Conservation (phyloP, 2,888 invertebrate species). For the Stegana nigrithorax region DNA sequence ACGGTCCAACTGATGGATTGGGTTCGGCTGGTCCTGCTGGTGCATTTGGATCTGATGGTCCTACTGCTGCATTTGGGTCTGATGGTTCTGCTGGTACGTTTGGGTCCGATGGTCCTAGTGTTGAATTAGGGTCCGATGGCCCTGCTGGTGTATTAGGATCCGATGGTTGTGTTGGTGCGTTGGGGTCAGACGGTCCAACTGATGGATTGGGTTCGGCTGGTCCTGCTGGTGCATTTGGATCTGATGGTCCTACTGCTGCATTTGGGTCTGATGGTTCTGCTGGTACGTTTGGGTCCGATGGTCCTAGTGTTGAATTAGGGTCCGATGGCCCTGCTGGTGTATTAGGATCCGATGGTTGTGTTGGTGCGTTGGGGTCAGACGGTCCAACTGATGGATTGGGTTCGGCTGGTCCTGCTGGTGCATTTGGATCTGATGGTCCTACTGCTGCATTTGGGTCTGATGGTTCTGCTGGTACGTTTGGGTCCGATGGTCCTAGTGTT, state of each 20-base stretch:
- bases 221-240: conserved; percentile 18
- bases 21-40: conserved; percentile 23
- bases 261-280: conserved; percentile 17
- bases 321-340: conserved; percentile 16
- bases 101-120: conserved; percentile 20
- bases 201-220: conserved; percentile 21
- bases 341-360: conserved; percentile 23
- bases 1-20: conserved; percentile 23
- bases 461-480: conserved; percentile 18
- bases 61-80: conserved; percentile 8
- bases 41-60: conserved; percentile 26
- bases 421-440: conserved; percentile 18
- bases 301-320: too few species aligned
- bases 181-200: conserved; percentile 26
- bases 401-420: conserved; percentile 12
- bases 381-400: conserved; percentile 21
- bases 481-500: conserved; percentile 17
- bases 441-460: conserved; percentile 22
- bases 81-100: conserved; percentile 24
- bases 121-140: conserved; percentile 24
- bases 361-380: conserved; percentile 15
- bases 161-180: conserved; percentile 28
- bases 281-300: conserved; percentile 18
- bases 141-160: conserved; percentile 35
- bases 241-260: conserved; percentile 15